Conservation (phyloP, 2,797 vertebrate species). For the Leucoraja ocellata region DNA sequence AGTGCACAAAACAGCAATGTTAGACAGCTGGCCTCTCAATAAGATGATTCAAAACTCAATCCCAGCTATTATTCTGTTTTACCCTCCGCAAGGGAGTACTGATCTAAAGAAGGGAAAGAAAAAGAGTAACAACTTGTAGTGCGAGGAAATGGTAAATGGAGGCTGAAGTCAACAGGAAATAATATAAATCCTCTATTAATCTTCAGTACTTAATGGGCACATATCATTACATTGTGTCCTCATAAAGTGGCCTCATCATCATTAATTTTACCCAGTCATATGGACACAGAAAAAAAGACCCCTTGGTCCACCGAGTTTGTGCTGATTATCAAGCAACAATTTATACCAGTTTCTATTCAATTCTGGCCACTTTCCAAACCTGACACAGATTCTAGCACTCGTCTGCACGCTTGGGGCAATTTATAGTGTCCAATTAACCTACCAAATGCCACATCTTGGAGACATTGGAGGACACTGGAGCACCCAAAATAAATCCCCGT, state of each 20-base stretch:
- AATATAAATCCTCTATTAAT: neutral
- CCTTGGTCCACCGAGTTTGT: no score
- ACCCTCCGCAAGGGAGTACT: neutral
- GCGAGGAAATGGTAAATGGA: neutral
- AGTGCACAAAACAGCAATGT: neutral
- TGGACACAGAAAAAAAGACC: no score
- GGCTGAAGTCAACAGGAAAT: neutral
- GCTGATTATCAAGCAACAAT: no score
- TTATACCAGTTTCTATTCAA: no score
- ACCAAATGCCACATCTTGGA: no score
- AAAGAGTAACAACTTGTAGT: neutral
- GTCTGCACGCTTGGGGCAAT: no score
- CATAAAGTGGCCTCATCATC: neutral
- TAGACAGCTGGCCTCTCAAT: constrained; percentile 7
- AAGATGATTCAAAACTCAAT: neutral
- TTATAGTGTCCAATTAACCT: no score
- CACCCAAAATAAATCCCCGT: no score
- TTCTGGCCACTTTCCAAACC: no score
- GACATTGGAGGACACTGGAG: no score
- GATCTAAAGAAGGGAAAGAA: neutral
- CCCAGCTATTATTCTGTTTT: neutral
- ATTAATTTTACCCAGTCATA: neutral
- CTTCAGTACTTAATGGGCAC: neutral
- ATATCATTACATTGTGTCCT: neutral
- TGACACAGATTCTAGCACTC: no score